A percentile compares a stretch with the other conserved stretches of the same genome.
These are phyloP conservation scores for Phylloscopus trochiloides DNA, from an alignment of 2,113 vertebrate species.

Conservation along the genomic window DNA sequence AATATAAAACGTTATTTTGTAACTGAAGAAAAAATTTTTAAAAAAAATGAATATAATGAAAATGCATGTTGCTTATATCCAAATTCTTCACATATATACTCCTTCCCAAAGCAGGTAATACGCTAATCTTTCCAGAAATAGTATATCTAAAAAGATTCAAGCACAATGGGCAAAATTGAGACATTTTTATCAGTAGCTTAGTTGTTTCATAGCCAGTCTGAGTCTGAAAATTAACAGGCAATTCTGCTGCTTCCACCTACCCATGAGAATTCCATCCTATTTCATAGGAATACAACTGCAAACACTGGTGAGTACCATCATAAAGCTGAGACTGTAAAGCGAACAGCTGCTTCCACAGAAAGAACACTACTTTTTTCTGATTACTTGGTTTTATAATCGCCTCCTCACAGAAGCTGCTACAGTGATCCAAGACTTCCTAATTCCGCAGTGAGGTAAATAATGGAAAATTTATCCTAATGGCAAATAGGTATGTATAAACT, in stretches of 20 bases:
- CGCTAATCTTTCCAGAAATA: background rate
- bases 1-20: background rate
- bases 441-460: background rate
- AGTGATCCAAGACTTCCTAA: background rate
- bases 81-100: background rate
- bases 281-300: background rate
- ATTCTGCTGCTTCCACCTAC: background rate
- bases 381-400: background rate
- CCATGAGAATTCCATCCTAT: background rate
- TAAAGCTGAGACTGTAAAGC: background rate
- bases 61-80: background rate
- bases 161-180: background rate
- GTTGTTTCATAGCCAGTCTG: background rate
- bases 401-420: background rate
- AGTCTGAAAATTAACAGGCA: background rate
- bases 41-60: background rate
- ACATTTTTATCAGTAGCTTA: background rate
- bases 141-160: background rate
- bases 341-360: background rate
- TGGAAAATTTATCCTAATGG: background rate
- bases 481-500: background rate
- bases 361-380: background rate
- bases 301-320: background rate
- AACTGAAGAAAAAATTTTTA: background rate
- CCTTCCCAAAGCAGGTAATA: background rate